phyloP scores from a whole-genome alignment of 2,888 invertebrate genomes.

The Coelogynopora nodosa region DNA sequence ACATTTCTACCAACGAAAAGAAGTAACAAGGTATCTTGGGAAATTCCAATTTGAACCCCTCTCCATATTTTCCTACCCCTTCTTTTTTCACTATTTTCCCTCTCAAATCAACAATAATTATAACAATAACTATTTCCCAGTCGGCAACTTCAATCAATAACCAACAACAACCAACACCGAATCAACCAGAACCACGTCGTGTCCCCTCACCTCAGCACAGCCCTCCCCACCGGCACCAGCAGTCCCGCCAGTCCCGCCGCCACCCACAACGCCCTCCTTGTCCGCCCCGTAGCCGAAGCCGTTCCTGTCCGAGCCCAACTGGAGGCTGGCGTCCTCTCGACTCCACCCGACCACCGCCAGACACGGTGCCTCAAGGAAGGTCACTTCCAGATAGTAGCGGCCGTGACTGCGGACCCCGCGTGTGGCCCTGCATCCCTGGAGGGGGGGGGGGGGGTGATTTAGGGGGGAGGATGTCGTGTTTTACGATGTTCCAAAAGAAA shows the following conservation, averaged over 20 bases:
- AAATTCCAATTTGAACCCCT: too few relatives aligned
- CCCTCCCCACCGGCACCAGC: constrained; percentile 72
- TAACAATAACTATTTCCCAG: too few relatives aligned
- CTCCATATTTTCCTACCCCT: too few relatives aligned
- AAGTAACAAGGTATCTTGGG: too few relatives aligned
- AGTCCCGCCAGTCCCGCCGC: constrained; percentile 59
- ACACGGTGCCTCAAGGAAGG: constrained; percentile 80
- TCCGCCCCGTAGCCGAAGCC: constrained; percentile 95
- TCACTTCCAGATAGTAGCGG: constrained; percentile 41
- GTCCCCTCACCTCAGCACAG: constrained; percentile 82
- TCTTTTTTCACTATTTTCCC: too few relatives aligned
- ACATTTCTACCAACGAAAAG: too few relatives aligned
- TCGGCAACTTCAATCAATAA: too few relatives aligned
- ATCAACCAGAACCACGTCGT: too few relatives aligned
- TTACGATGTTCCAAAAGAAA: too few relatives aligned
- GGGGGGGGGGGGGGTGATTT: not conserved
- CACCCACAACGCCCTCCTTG: constrained; percentile 70
- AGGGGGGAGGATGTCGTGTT: too few relatives aligned
- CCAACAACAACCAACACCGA: too few relatives aligned
- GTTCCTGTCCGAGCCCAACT: constrained; percentile 76
- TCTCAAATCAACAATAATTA: too few relatives aligned
- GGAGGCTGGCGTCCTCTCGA: constrained; percentile 76
- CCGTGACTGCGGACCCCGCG: constrained; percentile 36
- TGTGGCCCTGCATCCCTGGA: not conserved
- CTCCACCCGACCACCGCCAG: constrained; percentile 95